A percentile compares a stretch with the other conserved stretches of the same genome.
These are phyloP conservation scores for Phortica okadai DNA, from an alignment of 2,888 invertebrate species.

Conservation along the genomic window DNA sequence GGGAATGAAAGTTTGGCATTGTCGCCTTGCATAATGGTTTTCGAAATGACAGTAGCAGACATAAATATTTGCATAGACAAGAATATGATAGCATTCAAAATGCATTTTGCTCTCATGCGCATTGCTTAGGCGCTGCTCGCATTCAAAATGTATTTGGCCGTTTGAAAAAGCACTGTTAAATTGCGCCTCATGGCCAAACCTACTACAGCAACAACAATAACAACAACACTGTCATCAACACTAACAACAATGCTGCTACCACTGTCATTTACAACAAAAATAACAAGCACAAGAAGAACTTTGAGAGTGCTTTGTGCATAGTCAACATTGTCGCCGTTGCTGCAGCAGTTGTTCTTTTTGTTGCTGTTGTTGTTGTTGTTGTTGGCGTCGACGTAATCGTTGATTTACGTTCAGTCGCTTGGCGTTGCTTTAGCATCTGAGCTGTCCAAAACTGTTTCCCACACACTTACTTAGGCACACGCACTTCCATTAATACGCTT, in stretches of 20 bases:
- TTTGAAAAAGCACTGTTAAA: background rate
- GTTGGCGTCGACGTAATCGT: constrained; percentile 24
- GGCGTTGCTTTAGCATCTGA: constrained; percentile 47
- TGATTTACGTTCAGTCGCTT: constrained; percentile 24
- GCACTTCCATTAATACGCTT: background rate
- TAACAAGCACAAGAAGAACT: background rate
- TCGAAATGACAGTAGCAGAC: constrained; percentile 75
- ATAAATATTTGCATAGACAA: constrained; percentile 76
- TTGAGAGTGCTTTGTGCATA: constrained; percentile 1
- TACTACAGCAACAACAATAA: background rate
- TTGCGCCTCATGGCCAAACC: background rate
- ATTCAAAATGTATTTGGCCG: background rate
- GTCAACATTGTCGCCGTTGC: constrained; percentile 16
- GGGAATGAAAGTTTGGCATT: constrained; percentile 20
- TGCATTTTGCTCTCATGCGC: constrained; percentile 41
- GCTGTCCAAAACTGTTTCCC: constrained; percentile 56
- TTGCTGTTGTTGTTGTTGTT: background rate
- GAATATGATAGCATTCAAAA: constrained; percentile 45
- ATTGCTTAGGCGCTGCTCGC: background rate
- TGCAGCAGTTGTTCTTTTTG: background rate
- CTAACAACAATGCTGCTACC: background rate
- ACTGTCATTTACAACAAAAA: background rate
- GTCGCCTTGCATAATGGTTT: constrained; percentile 34
- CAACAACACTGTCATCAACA: background rate
- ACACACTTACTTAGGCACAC: constrained; percentile 13